These are phyloP conservation scores for Pilophorus perplexus DNA, from an alignment of 2,888 invertebrate genomes.

Conservation along the genomic window DNA sequence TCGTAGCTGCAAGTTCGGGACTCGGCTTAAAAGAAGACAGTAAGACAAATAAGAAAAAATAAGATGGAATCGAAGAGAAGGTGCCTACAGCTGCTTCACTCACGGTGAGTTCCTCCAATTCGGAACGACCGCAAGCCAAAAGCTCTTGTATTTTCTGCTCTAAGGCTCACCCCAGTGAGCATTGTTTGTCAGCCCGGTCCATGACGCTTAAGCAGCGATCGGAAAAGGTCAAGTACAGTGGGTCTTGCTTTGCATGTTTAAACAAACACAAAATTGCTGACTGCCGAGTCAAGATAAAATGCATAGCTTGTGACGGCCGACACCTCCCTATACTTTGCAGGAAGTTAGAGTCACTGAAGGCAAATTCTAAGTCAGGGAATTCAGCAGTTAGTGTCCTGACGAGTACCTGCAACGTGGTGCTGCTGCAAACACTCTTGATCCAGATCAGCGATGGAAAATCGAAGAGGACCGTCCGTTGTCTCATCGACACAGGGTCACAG, in stretches of 20 bases:
- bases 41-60: neutral
- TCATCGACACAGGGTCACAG: constrained; percentile 27
- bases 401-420: neutral
- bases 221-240: too few relatives aligned
- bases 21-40: constrained; percentile 17
- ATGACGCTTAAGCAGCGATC: too few relatives aligned
- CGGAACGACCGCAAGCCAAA: neutral
- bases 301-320: too few relatives aligned
- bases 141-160: constrained; percentile 10
- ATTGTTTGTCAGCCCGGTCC: too few relatives aligned
- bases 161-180: constrained; percentile 7
- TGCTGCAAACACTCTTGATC: constrained; percentile 12
- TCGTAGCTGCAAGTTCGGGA: constrained; percentile 5
- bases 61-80: neutral
- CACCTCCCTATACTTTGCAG: constrained; percentile 9
- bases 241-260: constrained; percentile 5
- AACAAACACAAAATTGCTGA: neutral
- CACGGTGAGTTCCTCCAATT: neutral
- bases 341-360: neutral
- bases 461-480: neutral
- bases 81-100: constrained; percentile 11
- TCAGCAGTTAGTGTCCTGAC: neutral
- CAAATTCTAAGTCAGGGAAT: neutral
- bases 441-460: neutral
- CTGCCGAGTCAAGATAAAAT: neutral